Evolutionary conservation across 2,113 vertebrate species (phyloP).

Genomic region (Aleadryas rufinucha): DNA sequence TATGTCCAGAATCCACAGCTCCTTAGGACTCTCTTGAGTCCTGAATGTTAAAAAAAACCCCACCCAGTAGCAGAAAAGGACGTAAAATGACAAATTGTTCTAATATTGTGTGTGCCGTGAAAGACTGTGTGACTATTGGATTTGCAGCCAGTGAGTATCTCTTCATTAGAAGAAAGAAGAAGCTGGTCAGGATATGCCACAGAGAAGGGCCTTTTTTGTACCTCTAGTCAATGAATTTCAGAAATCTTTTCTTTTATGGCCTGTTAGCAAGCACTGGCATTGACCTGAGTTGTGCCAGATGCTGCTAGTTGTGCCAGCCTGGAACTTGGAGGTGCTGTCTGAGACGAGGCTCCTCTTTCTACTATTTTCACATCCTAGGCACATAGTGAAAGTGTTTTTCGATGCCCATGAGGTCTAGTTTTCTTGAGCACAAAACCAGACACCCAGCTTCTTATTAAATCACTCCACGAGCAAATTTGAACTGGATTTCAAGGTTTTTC

Average conservation of each 20-base stretch:
- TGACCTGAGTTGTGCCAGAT: background rate
- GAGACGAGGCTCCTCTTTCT: background rate
- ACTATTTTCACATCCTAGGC: background rate
- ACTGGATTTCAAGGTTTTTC: background rate
- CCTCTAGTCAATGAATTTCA: background rate
- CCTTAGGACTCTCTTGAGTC: background rate
- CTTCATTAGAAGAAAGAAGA: background rate
- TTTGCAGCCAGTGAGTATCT: background rate
- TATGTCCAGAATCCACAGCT: background rate
- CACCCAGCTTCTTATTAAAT: background rate
- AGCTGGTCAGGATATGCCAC: background rate
- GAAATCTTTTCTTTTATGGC: background rate
- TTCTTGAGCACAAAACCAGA: background rate
- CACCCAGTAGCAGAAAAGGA: background rate
- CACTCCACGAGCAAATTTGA: fast-evolving
- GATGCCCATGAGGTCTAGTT: background rate
- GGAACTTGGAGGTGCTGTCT: background rate
- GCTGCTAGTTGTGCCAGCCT: background rate
- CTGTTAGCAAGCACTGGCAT: background rate
- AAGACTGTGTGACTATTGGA: fast-evolving
- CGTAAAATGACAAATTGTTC: background rate
- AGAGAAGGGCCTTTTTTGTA: background rate
- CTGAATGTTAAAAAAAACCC: background rate
- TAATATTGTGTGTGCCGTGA: background rate
- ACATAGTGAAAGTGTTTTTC: background rate